phyloP scores from a whole-genome alignment of 2,888 invertebrate genomes.

The Coleophora flavipennella region DNA sequence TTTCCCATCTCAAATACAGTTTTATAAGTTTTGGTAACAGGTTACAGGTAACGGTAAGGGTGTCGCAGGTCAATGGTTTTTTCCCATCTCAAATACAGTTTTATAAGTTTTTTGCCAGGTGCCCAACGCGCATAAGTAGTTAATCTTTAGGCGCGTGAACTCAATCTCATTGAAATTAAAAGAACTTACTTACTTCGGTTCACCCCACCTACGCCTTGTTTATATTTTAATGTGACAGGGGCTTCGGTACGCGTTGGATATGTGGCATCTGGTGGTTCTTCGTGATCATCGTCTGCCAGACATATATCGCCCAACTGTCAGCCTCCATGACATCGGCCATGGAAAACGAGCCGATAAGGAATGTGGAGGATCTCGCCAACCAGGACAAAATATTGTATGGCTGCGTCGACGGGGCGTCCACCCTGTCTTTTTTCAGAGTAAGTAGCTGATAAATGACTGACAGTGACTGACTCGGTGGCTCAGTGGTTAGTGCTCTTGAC shows the following conservation, averaged over 20 bases:
- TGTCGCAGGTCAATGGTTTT: too few species aligned
- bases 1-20: too few species aligned
- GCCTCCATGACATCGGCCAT: conserved; percentile 92
- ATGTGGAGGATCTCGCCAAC: conserved; percentile 90
- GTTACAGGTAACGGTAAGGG: too few species aligned
- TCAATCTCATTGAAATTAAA: background rate
- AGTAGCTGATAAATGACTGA: too few species aligned
- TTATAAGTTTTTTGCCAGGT: too few species aligned
- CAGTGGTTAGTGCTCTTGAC: too few species aligned
- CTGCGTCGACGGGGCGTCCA: conserved; percentile 86
- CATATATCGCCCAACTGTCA: conserved; percentile 94
- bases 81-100: too few species aligned
- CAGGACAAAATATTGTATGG: conserved; percentile 96
- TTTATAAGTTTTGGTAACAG: too few species aligned
- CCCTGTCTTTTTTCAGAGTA: conserved; percentile 86
- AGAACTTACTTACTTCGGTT: background rate
- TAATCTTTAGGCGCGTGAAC: background rate
- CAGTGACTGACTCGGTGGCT: too few species aligned
- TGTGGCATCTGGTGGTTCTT: conserved; percentile 97
- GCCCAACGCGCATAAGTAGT: background rate
- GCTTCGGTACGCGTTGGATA: conserved; percentile 90
- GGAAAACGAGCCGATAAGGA: conserved; percentile 88
- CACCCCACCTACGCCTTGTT: background rate
- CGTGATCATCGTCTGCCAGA: conserved; percentile 91
- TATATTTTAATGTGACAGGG: conserved; percentile 73